phyloP scores from a whole-genome alignment of 30 jellyfish, hydroid and myxozoan species.

The Haliclystus octoradiatus region DNA sequence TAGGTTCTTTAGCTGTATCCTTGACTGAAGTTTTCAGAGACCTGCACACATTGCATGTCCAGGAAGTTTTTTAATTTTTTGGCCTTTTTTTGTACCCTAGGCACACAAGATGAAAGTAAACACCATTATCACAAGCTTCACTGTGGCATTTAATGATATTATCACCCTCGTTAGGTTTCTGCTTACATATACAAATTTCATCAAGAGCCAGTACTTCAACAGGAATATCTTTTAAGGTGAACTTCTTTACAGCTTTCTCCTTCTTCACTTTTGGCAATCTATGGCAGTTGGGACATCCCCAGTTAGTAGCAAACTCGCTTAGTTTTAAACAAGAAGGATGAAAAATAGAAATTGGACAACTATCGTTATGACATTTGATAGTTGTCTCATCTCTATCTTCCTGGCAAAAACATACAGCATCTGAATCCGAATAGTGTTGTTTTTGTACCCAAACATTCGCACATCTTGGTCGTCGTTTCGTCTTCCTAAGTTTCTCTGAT shows the following conservation, averaged over 20 bases:
- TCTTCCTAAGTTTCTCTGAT: conserved; percentile 33
- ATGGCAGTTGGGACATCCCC: conserved; percentile 19
- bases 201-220: conserved; percentile 3
- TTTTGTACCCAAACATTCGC: conserved; percentile 36
- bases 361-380: conserved; percentile 8
- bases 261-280: conserved; percentile 24
- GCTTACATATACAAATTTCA: conserved; percentile 29
- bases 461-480: conserved; percentile 47
- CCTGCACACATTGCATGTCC: no score
- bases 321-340: conserved; percentile 21
- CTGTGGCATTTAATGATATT: conserved; percentile 20
- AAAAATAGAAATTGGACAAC: conserved; percentile 15
- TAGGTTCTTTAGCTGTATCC: no score
- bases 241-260: conserved; percentile 5
- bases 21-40: no score
- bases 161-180: conserved; percentile 20
- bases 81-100: conserved; percentile 19
- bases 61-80: no score
- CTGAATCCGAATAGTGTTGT: conserved; percentile 30
- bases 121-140: conserved; percentile 20
- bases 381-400: no score
- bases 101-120: no score
- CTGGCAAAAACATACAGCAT: no score
- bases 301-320: conserved; percentile 9
- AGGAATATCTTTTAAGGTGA: no score